Evolutionary conservation across 2,113 vertebrate species (phyloP).

Genomic region (Oncorhynchus keta): DNA sequence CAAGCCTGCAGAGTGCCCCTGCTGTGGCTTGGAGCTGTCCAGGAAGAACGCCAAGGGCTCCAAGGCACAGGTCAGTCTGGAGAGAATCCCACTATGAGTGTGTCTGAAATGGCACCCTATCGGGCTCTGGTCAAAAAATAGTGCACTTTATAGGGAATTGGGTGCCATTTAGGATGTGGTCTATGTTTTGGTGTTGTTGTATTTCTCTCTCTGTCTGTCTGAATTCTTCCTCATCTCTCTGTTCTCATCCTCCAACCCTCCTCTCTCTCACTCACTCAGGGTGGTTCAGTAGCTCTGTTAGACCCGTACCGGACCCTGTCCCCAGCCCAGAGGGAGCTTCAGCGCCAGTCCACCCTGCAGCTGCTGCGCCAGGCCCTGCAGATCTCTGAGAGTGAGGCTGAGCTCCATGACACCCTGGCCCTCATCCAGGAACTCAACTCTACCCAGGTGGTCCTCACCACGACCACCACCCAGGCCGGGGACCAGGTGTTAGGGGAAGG

Average conservation of each 20-base stretch:
- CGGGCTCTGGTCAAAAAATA: too few species aligned
- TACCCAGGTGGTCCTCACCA: conserved; percentile 79
- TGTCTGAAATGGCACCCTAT: too few species aligned
- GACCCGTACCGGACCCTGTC: conserved; percentile 79
- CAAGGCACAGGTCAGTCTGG: conserved; percentile 49
- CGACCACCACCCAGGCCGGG: conserved; percentile 65
- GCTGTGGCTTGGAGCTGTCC: conserved; percentile 87
- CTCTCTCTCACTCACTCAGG: conserved; percentile 18
- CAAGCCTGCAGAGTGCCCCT: conserved; percentile 87
- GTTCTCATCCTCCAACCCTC: not conserved
- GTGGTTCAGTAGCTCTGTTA: conserved; percentile 54
- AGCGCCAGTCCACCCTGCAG: conserved; percentile 88
- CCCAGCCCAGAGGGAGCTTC: conserved; percentile 81
- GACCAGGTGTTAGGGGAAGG: conserved; percentile 40
- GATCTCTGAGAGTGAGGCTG: conserved; percentile 89
- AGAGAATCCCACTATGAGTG: too few species aligned
- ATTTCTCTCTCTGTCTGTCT: not conserved
- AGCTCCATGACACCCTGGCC: conserved; percentile 85
- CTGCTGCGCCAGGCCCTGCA: conserved; percentile 86
- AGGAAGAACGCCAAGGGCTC: conserved; percentile 82
- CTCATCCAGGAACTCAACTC: conserved; percentile 93
- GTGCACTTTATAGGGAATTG: too few species aligned
- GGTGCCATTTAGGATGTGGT: too few species aligned
- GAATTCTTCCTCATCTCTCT: not conserved
- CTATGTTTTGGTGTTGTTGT: too few species aligned